These are phyloP conservation scores for Lordiphosa mommai DNA, from an alignment of 1,140 invertebrate genomes.

Conservation along the genomic window DNA sequence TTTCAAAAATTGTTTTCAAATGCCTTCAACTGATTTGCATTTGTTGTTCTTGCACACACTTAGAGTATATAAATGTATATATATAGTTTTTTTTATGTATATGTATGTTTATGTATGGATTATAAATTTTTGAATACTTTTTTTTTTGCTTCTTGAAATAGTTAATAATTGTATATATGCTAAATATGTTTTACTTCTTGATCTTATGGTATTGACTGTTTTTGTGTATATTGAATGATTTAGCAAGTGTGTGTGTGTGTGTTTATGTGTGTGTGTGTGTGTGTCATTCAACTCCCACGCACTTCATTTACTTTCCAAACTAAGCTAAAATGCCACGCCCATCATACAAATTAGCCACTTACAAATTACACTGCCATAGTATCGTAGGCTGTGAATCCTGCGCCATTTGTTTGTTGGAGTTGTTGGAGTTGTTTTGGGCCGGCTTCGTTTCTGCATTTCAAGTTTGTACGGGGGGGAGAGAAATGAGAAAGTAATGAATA, in stretches of 20 bases:
- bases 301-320: constrained; percentile 51
- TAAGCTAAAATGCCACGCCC: constrained; percentile 66
- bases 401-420: constrained; percentile 85
- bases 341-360: constrained; percentile 75
- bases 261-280: constrained; percentile 32
- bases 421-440: constrained; percentile 84
- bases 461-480: no score
- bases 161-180: constrained; percentile 53
- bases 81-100: constrained; percentile 4
- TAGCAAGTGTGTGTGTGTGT: constrained; percentile 23
- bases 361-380: constrained; percentile 98
- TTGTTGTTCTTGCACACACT: constrained; percentile 23
- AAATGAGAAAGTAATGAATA: neutral
- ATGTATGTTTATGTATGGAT: constrained; percentile 26
- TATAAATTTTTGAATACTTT: constrained; percentile 19
- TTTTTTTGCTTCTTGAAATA: constrained; percentile 69
- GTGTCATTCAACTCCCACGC: constrained; percentile 70
- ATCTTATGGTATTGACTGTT: constrained; percentile 20
- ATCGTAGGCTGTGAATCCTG: constrained; percentile 97
- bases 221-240: constrained; percentile 4
- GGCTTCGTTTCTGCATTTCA: constrained; percentile 93
- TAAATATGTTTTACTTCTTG: constrained; percentile 30
- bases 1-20: constrained; percentile 38
- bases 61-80: constrained; percentile 31
- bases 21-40: constrained; percentile 30